phyloP scores from a whole-genome alignment of 2,888 invertebrate genomes.

The Dicroscelio sp. region DNA sequence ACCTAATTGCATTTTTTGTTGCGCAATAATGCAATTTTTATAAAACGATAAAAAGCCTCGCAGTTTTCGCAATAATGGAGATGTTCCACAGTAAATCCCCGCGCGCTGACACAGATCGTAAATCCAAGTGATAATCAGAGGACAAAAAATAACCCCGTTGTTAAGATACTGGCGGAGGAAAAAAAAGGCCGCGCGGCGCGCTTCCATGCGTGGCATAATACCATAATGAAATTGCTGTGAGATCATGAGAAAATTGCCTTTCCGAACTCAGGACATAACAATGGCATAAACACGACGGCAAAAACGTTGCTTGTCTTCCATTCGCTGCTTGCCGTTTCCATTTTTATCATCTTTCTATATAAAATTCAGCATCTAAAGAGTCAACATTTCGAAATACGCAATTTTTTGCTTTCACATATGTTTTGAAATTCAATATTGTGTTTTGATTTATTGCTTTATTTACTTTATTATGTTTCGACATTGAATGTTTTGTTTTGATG shows the following conservation, averaged over 20 bases:
- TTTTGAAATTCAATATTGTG: no score
- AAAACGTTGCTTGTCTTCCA: constrained; percentile 34
- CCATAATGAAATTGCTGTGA: constrained; percentile 70
- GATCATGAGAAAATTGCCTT: constrained; percentile 70
- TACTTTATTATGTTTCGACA: no score
- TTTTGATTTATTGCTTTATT: no score
- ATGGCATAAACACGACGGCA: constrained; percentile 46
- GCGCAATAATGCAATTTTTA: no score
- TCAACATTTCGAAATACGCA: no score
- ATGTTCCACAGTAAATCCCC: constrained; percentile 55
- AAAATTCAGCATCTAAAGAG: no score
- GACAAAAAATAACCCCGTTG: constrained; percentile 63
- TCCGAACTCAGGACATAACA: constrained; percentile 51
- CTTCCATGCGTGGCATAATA: constrained; percentile 68
- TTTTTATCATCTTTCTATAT: no score
- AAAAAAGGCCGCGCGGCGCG: constrained; percentile 42
- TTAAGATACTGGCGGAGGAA: constrained; percentile 15
- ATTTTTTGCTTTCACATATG: no score
- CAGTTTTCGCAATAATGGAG: constrained; percentile 69
- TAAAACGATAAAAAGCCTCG: no score
- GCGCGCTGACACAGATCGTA: constrained; percentile 59
- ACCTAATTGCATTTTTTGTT: no score
- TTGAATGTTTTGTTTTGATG: no score
- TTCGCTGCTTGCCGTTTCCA: no score
- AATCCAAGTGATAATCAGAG: constrained; percentile 67